phyloP scores from a whole-genome alignment of 1,140 invertebrate genomes.

The Trichomalopsis sarcophagae region DNA sequence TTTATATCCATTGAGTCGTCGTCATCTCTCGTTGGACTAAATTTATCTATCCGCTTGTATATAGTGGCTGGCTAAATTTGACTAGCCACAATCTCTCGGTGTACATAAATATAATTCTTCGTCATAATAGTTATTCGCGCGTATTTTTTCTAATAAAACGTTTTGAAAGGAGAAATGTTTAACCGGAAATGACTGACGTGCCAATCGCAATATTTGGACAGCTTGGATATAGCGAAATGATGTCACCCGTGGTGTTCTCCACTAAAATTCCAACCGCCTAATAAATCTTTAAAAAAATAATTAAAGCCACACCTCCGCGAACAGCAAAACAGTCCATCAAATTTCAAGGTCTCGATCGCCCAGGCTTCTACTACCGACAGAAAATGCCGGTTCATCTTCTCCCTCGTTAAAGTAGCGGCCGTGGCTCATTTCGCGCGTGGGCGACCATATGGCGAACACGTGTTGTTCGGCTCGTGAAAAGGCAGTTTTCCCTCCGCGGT shows the following conservation, averaged over 20 bases:
- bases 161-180: no score
- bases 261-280: neutral
- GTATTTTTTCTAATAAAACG: no score
- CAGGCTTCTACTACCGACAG: neutral
- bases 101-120: no score
- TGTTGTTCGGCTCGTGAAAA: constrained; percentile 16
- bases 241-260: neutral
- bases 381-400: constrained; percentile 20
- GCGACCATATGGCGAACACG: constrained; percentile 28
- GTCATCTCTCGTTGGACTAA: neutral
- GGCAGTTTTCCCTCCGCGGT: neutral
- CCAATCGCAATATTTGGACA: neutral
- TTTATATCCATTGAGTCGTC: neutral
- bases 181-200: neutral
- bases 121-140: no score
- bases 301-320: neutral
- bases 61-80: neutral
- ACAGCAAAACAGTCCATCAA: neutral
- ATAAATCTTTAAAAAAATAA: neutral
- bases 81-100: no score
- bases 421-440: constrained; percentile 9
- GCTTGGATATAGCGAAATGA: neutral
- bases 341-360: constrained; percentile 31
- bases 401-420: constrained; percentile 4
- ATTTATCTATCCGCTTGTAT: neutral